These are phyloP conservation scores for Xestia c-nigrum DNA, from an alignment of 2,888 invertebrate species.

Conservation along the genomic window DNA sequence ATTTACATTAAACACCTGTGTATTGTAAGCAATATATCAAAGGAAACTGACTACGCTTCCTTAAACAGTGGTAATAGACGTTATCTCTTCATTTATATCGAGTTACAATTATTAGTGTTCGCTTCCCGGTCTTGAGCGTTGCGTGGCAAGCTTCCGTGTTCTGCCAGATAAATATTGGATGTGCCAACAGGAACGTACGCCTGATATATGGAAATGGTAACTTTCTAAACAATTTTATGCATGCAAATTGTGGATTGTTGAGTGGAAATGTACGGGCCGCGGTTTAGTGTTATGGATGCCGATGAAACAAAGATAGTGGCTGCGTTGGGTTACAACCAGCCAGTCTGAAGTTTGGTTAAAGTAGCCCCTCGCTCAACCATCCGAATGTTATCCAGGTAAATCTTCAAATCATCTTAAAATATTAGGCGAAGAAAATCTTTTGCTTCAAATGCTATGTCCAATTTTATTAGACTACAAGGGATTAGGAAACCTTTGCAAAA, in stretches of 20 bases:
- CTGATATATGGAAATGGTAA: slow-evolving; percentile 67
- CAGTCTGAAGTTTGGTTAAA: slow-evolving; percentile 6
- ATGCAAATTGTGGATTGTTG: slow-evolving; percentile 68
- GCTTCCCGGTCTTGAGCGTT: slow-evolving; percentile 79
- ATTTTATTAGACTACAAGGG: slow-evolving; percentile 8
- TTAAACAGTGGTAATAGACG: slow-evolving; percentile 82
- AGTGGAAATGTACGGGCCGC: slow-evolving; percentile 55
- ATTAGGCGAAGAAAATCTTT: neutral
- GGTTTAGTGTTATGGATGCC: slow-evolving; percentile 53
- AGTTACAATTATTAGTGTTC: slow-evolving; percentile 84
- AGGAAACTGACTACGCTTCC: slow-evolving; percentile 80
- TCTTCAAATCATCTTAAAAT: neutral
- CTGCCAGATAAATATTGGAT: slow-evolving; percentile 72
- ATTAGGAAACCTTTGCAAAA: slow-evolving; percentile 36
- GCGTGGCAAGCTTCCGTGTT: slow-evolving; percentile 80
- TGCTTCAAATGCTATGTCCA: neutral
- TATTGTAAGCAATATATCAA: slow-evolving; percentile 73
- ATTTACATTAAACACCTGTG: slow-evolving; percentile 69
- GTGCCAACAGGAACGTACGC: slow-evolving; percentile 71
- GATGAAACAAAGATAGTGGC: slow-evolving; percentile 57
- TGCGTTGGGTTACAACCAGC: slow-evolving; percentile 28
- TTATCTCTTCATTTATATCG: slow-evolving; percentile 87
- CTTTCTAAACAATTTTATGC: slow-evolving; percentile 69
- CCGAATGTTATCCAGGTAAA: neutral
- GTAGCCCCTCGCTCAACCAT: neutral